These are phyloP conservation scores for Aphidius ervi DNA, from an alignment of 1,140 invertebrate genomes.

Conservation along the genomic window DNA sequence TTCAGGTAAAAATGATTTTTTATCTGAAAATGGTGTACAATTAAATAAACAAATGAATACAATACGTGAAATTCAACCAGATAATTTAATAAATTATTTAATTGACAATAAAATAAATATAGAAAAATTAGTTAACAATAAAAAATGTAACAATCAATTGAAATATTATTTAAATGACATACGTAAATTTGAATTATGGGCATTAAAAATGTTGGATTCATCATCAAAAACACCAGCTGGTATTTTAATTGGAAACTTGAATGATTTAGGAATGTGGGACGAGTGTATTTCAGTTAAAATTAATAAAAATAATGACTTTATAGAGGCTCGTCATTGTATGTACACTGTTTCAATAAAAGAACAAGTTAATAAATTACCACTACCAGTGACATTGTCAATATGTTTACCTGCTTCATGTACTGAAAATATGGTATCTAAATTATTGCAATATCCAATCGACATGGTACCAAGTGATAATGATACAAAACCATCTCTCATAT, in stretches of 20 bases:
- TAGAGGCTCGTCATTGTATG: conserved; percentile 28
- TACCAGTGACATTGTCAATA: conserved; percentile 21
- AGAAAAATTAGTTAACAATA: no score
- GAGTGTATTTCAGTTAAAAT: conserved; percentile 35
- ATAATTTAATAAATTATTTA: no score
- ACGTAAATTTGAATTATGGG: no score
- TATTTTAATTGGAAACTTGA: conserved; percentile 36
- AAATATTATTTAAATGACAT: no score
- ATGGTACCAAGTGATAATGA: background rate
- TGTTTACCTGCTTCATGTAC: conserved; percentile 26
- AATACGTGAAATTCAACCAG: no score
- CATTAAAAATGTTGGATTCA: conserved; percentile 39
- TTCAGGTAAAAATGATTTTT: no score
- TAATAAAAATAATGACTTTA: conserved; percentile 2
- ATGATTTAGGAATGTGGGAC: conserved; percentile 39
- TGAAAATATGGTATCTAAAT: background rate
- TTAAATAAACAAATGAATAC: no score
- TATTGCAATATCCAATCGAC: conserved; percentile 14
- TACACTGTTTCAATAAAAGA: conserved; percentile 8
- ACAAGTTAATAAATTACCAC: background rate
- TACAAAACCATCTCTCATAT: background rate
- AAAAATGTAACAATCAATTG: no score
- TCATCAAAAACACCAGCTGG: conserved; percentile 40
- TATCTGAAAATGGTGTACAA: no score
- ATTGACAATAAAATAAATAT: no score